Percentiles rank a stretch among this genome's conserved stretches.
These are phyloP conservation scores for Brachionus paranguensis DNA, from an alignment of 1,140 invertebrate species.

Conservation along the genomic window DNA sequence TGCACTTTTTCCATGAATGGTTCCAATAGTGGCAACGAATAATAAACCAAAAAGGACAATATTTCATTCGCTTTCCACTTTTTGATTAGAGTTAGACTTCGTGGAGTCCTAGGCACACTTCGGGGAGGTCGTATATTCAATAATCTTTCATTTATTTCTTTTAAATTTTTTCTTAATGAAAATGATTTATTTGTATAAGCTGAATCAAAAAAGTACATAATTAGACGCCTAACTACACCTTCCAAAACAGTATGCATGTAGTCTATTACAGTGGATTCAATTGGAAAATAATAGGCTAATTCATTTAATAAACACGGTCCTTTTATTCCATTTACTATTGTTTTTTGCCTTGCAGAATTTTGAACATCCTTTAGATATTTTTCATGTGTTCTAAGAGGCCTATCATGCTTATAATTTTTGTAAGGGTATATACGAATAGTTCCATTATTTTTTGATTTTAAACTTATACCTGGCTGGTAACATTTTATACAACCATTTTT, in stretches of 20 bases:
- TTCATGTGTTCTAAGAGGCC: neutral
- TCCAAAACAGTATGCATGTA: too few relatives aligned
- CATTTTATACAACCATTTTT: too few relatives aligned
- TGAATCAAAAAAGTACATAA: too few relatives aligned
- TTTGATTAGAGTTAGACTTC: neutral
- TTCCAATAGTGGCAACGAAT: too few relatives aligned
- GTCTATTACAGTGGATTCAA: too few relatives aligned
- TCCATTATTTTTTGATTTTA: neutral
- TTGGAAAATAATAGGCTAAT: too few relatives aligned
- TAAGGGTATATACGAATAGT: neutral
- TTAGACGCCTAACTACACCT: too few relatives aligned
- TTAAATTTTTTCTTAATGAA: too few relatives aligned
- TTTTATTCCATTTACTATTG: neutral
- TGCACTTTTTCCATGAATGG: too few relatives aligned
- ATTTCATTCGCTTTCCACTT: neutral
- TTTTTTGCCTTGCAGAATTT: neutral
- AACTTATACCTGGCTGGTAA: neutral
- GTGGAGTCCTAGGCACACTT: neutral
- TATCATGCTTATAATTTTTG: neutral
- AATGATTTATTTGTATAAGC: too few relatives aligned
- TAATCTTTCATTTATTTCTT: too few relatives aligned
- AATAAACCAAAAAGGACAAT: neutral
- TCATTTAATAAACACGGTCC: too few relatives aligned
- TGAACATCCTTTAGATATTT: neutral
- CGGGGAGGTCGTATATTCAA: neutral